phyloP scores from a whole-genome alignment of 2,113 vertebrate genomes.

The Calypte anna region DNA sequence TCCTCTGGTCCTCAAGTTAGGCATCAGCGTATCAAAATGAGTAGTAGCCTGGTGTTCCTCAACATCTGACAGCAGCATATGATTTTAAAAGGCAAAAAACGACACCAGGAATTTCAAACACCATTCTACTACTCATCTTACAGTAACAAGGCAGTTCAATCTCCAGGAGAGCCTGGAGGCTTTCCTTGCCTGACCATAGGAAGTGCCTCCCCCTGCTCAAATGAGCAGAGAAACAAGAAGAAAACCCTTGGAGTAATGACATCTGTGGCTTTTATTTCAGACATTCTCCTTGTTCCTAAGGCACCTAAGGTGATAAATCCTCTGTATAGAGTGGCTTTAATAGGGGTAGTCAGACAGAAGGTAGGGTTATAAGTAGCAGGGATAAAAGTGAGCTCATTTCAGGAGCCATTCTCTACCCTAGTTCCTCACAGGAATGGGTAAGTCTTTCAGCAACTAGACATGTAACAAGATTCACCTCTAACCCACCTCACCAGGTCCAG shows the following conservation, averaged over 20 bases:
- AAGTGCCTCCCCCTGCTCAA: not conserved
- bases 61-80: not conserved
- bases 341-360: not conserved
- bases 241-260: not conserved
- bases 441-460: not conserved
- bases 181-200: not conserved
- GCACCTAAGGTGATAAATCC: conserved; percentile 52
- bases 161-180: not conserved
- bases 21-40: not conserved
- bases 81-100: conserved; percentile 4
- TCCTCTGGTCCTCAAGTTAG: conserved; percentile 11
- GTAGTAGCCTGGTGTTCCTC: not conserved
- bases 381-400: not conserved
- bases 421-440: not conserved
- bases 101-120: not conserved
- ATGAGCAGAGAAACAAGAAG: not conserved
- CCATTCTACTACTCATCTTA: not conserved
- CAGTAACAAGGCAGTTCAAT: not conserved
- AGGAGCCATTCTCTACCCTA: not conserved
- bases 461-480: not conserved
- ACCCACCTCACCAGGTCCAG: not conserved
- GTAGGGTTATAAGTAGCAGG: not conserved
- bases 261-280: conserved; percentile 12
- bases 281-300: conserved; percentile 23
- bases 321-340: not conserved